Evolutionary conservation across 2,797 vertebrate genomes (phyloP).

Genomic region (Scolopax bukidnonensis): DNA sequence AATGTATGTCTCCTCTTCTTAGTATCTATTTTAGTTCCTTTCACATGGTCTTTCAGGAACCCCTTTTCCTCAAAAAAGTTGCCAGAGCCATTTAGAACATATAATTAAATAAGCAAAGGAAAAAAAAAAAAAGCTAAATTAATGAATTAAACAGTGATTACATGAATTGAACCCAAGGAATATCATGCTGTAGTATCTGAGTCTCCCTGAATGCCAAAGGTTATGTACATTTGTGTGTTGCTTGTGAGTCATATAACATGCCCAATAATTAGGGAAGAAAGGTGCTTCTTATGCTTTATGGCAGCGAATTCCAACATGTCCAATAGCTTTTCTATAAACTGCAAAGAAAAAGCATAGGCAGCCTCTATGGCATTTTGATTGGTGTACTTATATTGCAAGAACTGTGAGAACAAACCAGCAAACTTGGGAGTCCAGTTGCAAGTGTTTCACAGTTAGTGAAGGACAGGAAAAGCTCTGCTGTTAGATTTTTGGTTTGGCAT

Average conservation of each 20-base stretch:
- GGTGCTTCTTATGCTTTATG: background rate
- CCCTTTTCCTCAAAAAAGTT: background rate
- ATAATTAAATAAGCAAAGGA: background rate
- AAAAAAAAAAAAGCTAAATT: background rate
- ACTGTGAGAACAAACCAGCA: background rate
- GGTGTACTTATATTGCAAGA: background rate
- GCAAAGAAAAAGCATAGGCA: background rate
- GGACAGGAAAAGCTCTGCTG: background rate
- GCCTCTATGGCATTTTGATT: background rate
- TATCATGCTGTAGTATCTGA: background rate
- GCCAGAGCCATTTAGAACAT: background rate
- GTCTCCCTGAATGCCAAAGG: background rate
- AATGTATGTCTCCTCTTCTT: background rate
- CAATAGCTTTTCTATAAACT: background rate
- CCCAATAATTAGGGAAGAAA: background rate
- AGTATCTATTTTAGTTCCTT: background rate
- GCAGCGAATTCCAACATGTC: background rate
- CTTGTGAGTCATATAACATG: background rate
- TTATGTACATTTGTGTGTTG: background rate
- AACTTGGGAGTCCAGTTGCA: background rate
- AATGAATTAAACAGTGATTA: background rate
- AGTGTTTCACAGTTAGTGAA: background rate
- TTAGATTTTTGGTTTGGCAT: background rate
- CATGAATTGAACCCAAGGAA: background rate
- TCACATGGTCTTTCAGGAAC: background rate